These are phyloP conservation scores for Protobothrops mucrosquamatus DNA, from an alignment of 2,113 vertebrate genomes.

Conservation along the genomic window DNA sequence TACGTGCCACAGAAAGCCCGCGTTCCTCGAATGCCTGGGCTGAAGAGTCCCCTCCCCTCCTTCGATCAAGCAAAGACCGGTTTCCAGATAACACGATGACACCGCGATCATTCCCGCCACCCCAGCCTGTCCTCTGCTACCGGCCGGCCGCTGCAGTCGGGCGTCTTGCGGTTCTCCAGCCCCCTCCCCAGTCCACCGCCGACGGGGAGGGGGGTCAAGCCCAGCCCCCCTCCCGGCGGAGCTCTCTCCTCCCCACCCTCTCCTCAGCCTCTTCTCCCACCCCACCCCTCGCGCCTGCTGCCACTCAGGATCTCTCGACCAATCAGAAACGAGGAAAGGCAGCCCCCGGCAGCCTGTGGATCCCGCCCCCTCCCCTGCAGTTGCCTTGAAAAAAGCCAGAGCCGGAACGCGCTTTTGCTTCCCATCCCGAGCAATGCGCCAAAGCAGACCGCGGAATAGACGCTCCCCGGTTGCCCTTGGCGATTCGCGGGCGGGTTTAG, in stretches of 20 bases:
- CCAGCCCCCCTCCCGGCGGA: not conserved
- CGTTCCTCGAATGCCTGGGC: not conserved
- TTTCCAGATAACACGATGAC: not conserved
- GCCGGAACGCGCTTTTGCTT: constrained; percentile 4
- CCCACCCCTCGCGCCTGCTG: constrained; percentile 7
- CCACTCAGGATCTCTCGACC: constrained; percentile 31
- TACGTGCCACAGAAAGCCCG: not conserved
- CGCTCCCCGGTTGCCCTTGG: not conserved
- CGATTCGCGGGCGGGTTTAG: not conserved
- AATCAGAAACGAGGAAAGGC: constrained; percentile 38
- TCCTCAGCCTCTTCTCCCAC: not conserved
- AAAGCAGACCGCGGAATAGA: not conserved
- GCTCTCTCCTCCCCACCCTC: not conserved
- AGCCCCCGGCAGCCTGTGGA: constrained; percentile 19
- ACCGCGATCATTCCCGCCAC: not conserved
- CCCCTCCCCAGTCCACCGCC: too few relatives aligned
- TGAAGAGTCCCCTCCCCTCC: not conserved
- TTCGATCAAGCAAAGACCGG: not conserved
- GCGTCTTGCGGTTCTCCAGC: not conserved
- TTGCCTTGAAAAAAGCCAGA: constrained; percentile 16
- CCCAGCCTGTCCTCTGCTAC: not conserved
- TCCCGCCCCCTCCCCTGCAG: constrained; percentile 56
- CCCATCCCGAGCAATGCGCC: constrained; percentile 17
- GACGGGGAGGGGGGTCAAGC: not conserved
- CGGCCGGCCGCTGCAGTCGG: not conserved